Base-by-base conservation (phyloP, 2,888 invertebrate genomes). In the Sericinus montela region DNA sequence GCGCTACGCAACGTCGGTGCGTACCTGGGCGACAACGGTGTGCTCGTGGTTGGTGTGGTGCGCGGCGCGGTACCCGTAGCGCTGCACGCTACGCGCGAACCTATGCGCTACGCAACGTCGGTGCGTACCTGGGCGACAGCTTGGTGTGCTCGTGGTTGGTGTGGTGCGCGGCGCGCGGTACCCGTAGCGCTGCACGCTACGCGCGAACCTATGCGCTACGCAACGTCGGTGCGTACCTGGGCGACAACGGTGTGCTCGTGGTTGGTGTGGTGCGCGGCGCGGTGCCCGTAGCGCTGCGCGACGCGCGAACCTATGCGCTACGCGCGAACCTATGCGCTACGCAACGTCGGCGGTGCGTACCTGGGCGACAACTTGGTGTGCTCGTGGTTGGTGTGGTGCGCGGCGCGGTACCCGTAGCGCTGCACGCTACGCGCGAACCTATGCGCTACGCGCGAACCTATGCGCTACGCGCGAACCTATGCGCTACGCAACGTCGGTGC, bases 401-500 rank as follows among this genome's bases (percentile, higher is more conserved):
- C 29, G 94, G 97, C 96, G 90, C 97, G 97, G 90, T 95, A 97
- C 62, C 97, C 97, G 89, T 94, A 94, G 79, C 96, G 96, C 90
- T 96, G 96, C 77, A 98, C 96, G 87, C 97, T 95, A 71, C 96
- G 95, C 69, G 95, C 95, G 48, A 98, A 92, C 62, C 97, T n/a
- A n/a, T n/a, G 92, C 59, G 94, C 92, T 60, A 98, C 97, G 98
- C 98, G 98, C n/a, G 71, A 93, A 92, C 67, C 96, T 95, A 89
- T 98, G 98, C 58, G 97, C 59, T 96, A 96, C 53, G 92, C 91
- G 58, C n/a, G n/a, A n/a, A n/a, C n/a, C n/a, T n/a, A n/a, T n/a
- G n/a, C n/a, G n/a, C n/a, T n/a, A n/a, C n/a, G n/a, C n/a, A n/a
- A n/a, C n/a, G n/a, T n/a, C n/a, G n/a, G n/a, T n/a, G n/a, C n/a